These are phyloP conservation scores for Rhodeus uyekii DNA, from an alignment of 2,797 vertebrate genomes.

Conservation along the genomic window DNA sequence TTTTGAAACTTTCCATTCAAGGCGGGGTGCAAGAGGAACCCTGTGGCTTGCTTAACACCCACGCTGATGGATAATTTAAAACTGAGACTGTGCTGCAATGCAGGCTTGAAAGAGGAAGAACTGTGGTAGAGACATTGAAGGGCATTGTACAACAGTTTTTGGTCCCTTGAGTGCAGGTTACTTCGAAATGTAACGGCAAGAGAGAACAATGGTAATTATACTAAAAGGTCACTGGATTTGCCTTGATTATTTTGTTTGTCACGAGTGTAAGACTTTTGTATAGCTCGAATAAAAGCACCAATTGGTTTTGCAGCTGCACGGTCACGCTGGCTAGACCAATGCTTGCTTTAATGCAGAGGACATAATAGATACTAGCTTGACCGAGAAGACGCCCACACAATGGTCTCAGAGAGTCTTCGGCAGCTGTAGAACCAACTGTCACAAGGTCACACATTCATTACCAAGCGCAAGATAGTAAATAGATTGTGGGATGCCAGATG, in stretches of 20 bases:
- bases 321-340: conserved; percentile 11
- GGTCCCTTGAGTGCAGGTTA: conserved; percentile 29
- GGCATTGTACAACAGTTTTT: conserved; percentile 26
- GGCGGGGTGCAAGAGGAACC: conserved; percentile 55
- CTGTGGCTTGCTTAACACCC: conserved; percentile 57
- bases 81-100: conserved; percentile 49
- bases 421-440: conserved; percentile 50
- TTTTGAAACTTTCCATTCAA: conserved; percentile 53
- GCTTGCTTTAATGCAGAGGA: conserved; percentile 27
- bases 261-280: neutral
- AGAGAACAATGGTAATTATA: conserved; percentile 37
- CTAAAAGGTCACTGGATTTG: conserved; percentile 7
- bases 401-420: conserved; percentile 28
- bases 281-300: conserved; percentile 41
- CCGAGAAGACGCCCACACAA: conserved; percentile 50
- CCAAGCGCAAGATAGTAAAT: conserved; percentile 30
- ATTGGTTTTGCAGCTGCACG: conserved; percentile 48
- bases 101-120: conserved; percentile 63
- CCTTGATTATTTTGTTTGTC: conserved; percentile 15
- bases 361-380: conserved; percentile 36
- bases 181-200: neutral
- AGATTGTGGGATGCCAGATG: conserved; percentile 22
- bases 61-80: conserved; percentile 61
- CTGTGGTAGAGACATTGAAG: conserved; percentile 42
- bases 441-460: conserved; percentile 36